Percentiles rank a stretch among this genome's conserved stretches.
These are phyloP conservation scores for Mormyrus iriodes DNA, from an alignment of 2,113 vertebrate species.

Conservation along the genomic window DNA sequence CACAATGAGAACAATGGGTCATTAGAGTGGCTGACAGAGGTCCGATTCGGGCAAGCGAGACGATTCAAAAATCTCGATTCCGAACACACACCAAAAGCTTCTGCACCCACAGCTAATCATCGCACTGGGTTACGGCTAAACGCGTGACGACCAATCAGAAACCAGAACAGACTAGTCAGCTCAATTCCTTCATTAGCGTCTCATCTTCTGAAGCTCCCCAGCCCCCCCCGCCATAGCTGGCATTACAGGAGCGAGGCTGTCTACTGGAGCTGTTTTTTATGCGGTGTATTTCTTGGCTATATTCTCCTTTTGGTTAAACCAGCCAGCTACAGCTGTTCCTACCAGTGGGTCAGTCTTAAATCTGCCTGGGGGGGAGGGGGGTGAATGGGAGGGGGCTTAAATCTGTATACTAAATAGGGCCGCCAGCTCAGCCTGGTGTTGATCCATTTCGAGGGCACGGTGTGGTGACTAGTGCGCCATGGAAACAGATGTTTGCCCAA, in stretches of 20 bases:
- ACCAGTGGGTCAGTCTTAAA: neutral
- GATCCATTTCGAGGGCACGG: neutral
- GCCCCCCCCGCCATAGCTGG: neutral
- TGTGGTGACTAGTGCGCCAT: neutral
- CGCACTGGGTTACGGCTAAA: neutral
- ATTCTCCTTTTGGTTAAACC: neutral
- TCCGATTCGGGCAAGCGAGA: neutral
- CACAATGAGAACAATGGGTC: neutral
- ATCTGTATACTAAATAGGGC: slow-evolving; percentile 5
- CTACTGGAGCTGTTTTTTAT: neutral
- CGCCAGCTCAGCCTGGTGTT: neutral
- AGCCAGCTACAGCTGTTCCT: neutral
- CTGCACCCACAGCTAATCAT: neutral
- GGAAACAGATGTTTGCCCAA: slow-evolving; percentile 9
- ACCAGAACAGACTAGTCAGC: neutral
- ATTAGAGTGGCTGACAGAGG: neutral
- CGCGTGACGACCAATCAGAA: neutral
- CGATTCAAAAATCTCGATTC: neutral
- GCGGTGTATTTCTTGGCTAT: neutral
- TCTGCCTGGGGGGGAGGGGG: neutral
- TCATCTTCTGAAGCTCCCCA: neutral
- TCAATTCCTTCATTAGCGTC: neutral
- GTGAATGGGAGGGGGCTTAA: neutral
- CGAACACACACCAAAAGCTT: neutral
- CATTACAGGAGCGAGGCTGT: neutral